Base-by-base conservation (phyloP, 1,140 invertebrate genomes). In the Thaumetopoea pityocampa region DNA sequence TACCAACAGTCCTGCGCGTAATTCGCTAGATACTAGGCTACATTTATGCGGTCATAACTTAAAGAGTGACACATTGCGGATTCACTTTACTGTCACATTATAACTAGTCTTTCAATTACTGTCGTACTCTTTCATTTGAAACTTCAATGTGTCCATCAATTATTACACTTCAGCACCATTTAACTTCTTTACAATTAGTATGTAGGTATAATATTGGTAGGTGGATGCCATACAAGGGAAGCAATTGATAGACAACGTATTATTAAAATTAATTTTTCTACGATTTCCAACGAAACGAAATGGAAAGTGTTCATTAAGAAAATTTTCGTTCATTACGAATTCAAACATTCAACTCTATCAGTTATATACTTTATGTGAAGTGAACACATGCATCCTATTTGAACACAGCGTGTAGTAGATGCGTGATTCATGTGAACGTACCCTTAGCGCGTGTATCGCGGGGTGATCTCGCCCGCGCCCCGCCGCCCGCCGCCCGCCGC, bases 361-460 rank as follows among this genome's bases (percentile, higher is more conserved):
- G 48, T 66, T 77, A 67, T 74, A 43, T 73, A 67, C 67, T 67
- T 62, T 77, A 78, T 79, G 74, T 73, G 74, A 77, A 82, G 64
- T 59, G 66, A 79, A 73, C 72, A 81, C 74, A 81, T 79, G 74
- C 59, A 72, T 56, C 52, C 55, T 68, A 76, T 69, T 67, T 56
- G 64, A 73, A 67, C 67, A 70, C 61, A 67, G 57, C 54, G 62
- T 72, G 67, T 79, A 78, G 73, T 77, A 70, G 64, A 79, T 76
- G 71, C 61, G 64, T 80, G 72, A 81, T 81, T 81, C 77, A 81
- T 81, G 77, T 81, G 79, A 81, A 79, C 78, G 68, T 70, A 78
- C 70, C 74, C 72, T 79, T 76, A 79, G 70, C 70, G 57, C 76
- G 78, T 76, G 69, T 76, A 78, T 79, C 69, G 70, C 49, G 56